Evolutionary conservation across 2,888 invertebrate species (phyloP).

Genomic region (Campoplex nolae): DNA sequence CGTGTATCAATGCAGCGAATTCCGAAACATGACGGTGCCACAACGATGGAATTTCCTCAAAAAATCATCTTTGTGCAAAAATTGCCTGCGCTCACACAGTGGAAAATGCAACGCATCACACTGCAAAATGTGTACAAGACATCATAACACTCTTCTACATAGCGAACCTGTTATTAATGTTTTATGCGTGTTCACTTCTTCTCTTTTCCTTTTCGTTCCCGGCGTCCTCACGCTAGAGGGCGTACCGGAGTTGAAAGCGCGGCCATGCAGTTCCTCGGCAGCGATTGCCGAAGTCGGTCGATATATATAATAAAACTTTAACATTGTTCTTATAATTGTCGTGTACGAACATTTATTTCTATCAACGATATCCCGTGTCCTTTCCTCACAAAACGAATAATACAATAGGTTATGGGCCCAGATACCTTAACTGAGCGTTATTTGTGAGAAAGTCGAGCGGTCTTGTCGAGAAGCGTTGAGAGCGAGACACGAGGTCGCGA

Average conservation of each 20-base stretch:
- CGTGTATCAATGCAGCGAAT: slow-evolving; percentile 51
- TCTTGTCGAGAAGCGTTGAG: not conserved
- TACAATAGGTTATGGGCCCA: slow-evolving; percentile 42
- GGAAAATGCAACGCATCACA: slow-evolving; percentile 41
- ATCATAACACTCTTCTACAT: slow-evolving; percentile 58
- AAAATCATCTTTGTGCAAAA: slow-evolving; percentile 40
- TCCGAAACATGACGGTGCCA: slow-evolving; percentile 31
- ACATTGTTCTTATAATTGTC: too few species aligned
- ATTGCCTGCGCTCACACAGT: slow-evolving; percentile 45
- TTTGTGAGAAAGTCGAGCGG: not conserved
- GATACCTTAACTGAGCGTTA: not conserved
- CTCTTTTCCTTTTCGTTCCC: too few species aligned
- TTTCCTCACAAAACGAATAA: too few species aligned
- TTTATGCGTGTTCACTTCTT: too few species aligned
- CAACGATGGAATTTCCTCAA: slow-evolving; percentile 43
- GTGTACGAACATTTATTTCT: too few species aligned
- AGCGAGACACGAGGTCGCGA: not conserved
- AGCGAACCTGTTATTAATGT: too few species aligned
- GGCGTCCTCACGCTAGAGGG: too few species aligned
- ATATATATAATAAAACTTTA: too few species aligned
- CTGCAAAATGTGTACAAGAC: slow-evolving; percentile 39
- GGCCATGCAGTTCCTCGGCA: too few species aligned
- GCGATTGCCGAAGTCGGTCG: too few species aligned
- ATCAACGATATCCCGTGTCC: too few species aligned
- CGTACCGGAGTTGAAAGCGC: too few species aligned